These are phyloP conservation scores for Artibeus jamaicensis DNA, from an alignment of 2,797 vertebrate genomes.

Conservation along the genomic window DNA sequence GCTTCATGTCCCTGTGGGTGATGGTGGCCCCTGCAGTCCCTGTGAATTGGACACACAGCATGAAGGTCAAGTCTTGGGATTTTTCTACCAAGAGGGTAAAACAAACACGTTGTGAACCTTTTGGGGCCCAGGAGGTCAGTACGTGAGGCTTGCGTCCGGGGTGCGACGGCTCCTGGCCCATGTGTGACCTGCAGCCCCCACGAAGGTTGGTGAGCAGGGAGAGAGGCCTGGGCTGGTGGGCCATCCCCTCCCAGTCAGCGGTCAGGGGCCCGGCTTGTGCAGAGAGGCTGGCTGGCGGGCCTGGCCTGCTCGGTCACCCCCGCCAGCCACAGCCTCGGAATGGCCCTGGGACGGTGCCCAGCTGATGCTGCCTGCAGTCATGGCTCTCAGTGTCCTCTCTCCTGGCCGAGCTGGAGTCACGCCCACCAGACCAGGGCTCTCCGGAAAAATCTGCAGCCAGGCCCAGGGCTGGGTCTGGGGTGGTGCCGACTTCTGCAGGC, in stretches of 20 bases:
- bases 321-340: not conserved
- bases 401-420: not conserved
- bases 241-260: not conserved
- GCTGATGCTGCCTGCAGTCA: rapidly evolving
- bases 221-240: not conserved
- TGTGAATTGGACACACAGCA: not conserved
- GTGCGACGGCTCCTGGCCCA: not conserved
- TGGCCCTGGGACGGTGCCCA: not conserved
- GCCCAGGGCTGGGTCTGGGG: not conserved
- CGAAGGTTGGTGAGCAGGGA: not conserved
- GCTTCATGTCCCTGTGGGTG: not conserved
- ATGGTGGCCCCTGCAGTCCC: not conserved
- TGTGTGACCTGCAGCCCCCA: not conserved
- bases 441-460: not conserved
- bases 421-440: not conserved
- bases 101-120: not conserved
- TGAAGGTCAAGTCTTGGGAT: not conserved
- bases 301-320: not conserved
- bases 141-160: not conserved
- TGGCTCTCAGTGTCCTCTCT: not conserved
- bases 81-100: not conserved
- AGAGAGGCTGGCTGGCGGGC: not conserved
- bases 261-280: not conserved
- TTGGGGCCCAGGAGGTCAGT: not conserved
- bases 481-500: too few species aligned